Evolutionary conservation across 2,113 vertebrate genomes (phyloP).

Genomic region (Phasianus colchicus): DNA sequence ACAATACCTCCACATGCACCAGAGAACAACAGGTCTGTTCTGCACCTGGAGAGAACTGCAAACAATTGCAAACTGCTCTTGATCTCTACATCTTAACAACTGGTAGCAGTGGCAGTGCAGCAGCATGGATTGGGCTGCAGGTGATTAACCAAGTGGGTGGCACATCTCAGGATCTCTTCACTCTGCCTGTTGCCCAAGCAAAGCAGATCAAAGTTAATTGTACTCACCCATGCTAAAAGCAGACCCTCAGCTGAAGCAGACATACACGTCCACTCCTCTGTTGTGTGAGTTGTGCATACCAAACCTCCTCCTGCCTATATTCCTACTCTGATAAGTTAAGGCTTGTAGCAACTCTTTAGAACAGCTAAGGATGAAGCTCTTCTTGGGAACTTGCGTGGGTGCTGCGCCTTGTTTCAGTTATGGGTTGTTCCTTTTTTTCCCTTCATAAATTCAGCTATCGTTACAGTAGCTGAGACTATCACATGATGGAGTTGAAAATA

Average conservation of each 20-base stretch:
- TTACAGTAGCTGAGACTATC: slow-evolving; percentile 4
- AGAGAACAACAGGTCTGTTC: slow-evolving; percentile 19
- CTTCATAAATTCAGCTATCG: not conserved
- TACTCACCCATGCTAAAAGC: not conserved
- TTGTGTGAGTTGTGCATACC: not conserved
- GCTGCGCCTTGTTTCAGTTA: not conserved
- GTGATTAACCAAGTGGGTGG: slow-evolving; percentile 17
- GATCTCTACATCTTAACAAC: slow-evolving; percentile 8
- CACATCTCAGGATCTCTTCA: slow-evolving; percentile 20
- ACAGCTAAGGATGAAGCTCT: not conserved
- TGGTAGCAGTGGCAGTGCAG: not conserved
- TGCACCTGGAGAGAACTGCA: slow-evolving; percentile 22
- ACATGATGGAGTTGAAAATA: not conserved
- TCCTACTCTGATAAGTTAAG: not conserved
- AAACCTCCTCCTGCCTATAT: not conserved
- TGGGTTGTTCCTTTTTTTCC: not conserved
- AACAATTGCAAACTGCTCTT: slow-evolving; percentile 31
- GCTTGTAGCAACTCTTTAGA: not conserved
- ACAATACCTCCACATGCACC: not conserved
- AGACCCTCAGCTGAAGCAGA: not conserved
- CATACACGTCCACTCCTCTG: rapidly evolving
- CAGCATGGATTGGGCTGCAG: not conserved
- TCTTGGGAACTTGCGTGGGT: not conserved
- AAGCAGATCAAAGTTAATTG: slow-evolving; percentile 15
- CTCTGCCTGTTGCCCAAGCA: slow-evolving; percentile 39